phyloP scores from a whole-genome alignment of 1,140 invertebrate species.

The Drosophila repletoides region DNA sequence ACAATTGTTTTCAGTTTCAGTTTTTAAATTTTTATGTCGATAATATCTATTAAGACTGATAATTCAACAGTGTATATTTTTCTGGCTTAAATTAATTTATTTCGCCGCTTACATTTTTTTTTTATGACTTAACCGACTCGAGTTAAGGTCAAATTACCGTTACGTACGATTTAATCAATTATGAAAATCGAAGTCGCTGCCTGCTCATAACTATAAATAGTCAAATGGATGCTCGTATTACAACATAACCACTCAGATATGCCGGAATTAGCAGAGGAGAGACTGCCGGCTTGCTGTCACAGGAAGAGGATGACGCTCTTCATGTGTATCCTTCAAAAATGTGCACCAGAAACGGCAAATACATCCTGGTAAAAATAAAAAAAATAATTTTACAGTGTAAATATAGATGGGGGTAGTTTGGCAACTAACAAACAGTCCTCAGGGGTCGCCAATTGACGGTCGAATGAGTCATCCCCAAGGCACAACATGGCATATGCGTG shows the following conservation, averaged over 20 bases:
- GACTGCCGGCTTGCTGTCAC: not conserved
- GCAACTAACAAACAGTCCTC: conserved; percentile 1
- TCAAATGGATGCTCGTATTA: conserved; percentile 15
- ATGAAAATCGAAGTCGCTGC: conserved; percentile 16
- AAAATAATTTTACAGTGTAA: conserved; percentile 9
- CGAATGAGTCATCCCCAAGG: conserved; percentile 53
- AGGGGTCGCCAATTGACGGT: not conserved
- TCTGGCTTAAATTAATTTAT: not conserved
- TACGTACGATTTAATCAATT: conserved; percentile 34
- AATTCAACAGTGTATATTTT: too few relatives aligned
- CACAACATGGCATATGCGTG: conserved; percentile 61
- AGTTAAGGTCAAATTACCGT: conserved; percentile 3
- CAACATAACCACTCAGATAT: not conserved
- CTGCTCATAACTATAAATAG: conserved; percentile 24
- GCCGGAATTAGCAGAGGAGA: not conserved
- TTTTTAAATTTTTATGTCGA: too few relatives aligned
- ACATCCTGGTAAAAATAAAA: not conserved
- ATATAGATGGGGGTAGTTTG: conserved; percentile 35
- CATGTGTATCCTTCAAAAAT: conserved; percentile 21
- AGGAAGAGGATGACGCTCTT: conserved; percentile 12
- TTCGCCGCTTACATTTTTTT: not conserved
- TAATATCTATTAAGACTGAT: too few relatives aligned
- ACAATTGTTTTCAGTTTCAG: too few relatives aligned
- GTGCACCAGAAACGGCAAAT: not conserved
- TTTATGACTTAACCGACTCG: not conserved